Percentiles rank a stretch among this genome's conserved stretches.
Evolutionary conservation across 2,888 invertebrate genomes (phyloP).

Genomic region (Desoria tigrina): DNA sequence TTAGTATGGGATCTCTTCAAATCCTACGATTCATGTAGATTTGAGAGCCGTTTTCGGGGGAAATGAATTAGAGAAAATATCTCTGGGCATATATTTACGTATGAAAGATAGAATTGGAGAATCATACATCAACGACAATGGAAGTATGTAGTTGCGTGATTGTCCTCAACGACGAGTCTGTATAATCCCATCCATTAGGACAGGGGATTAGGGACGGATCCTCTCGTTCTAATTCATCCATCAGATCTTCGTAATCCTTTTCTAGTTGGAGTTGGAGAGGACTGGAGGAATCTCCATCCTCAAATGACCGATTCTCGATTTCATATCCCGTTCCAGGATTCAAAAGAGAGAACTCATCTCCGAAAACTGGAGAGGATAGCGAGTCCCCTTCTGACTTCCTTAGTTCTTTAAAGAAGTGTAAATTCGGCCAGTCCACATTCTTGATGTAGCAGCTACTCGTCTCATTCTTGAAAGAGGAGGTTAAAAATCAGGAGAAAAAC

Average conservation of each 20-base stretch:
- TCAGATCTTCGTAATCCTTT: conserved; percentile 26
- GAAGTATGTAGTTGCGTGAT: conserved; percentile 70
- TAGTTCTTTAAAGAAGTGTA: conserved; percentile 25
- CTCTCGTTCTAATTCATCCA: conserved; percentile 23
- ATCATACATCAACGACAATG: conserved; percentile 76
- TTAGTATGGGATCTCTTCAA: too few relatives aligned
- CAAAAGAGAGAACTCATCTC: conserved; percentile 7
- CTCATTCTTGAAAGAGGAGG: conserved; percentile 22
- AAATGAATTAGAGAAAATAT: too few relatives aligned
- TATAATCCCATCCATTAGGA: conserved; percentile 77
- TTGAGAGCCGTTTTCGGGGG: too few relatives aligned
- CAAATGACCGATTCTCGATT: not conserved
- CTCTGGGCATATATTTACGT: too few relatives aligned
- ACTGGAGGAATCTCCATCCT: too few relatives aligned
- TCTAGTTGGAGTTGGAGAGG: too few relatives aligned
- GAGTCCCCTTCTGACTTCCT: conserved; percentile 11
- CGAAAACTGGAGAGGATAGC: conserved; percentile 12
- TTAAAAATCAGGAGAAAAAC: conserved; percentile 5
- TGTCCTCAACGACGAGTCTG: conserved; percentile 55
- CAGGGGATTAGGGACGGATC: conserved; percentile 71
- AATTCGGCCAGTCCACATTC: conserved; percentile 38
- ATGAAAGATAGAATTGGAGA: not conserved
- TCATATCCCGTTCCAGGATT: not conserved
- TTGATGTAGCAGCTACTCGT: conserved; percentile 44
- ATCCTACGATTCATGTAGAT: too few relatives aligned